Evolutionary conservation across 2,113 vertebrate species (phyloP), one percentile per base, ranked within the genome.

Genomic region (Suncus etruscus): DNA sequence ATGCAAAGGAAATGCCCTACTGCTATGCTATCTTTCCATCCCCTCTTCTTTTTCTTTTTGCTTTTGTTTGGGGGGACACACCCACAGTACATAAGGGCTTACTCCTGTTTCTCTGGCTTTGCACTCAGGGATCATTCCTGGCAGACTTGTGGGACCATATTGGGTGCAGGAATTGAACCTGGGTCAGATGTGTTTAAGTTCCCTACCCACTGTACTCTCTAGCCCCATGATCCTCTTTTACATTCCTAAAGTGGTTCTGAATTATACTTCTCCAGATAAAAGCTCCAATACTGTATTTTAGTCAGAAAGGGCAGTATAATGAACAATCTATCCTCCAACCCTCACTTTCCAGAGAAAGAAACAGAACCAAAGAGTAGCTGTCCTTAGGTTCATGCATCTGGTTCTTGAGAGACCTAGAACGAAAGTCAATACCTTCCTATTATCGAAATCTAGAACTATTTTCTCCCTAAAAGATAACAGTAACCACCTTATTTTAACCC

Each of bases 261-360:
- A n/a, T 47, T 66, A 22, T 58, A 54, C 5, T 27, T 68, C 39
- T 11, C 27, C 85, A 66, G 22, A 66, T 84, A 48, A 93, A 61
- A 82, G 24, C 61, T 15, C 54, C 39, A 81, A 47, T 22, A 79
- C 6, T 84, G 2, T 77, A 87, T 89, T 89, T 85, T 70, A 82
- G 20, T 31, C 66, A 70, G 12, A 66, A 95, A 51, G 31, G 45
- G 45, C 5, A 45, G 25, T 51, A 12, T 54, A 86, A 61, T 80
- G 24, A 79, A 65, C 11, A 75, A 69, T 82, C 10, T 9, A 84
- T 61, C 80, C 80, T 70, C 29, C 68, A 45, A 63, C n/a, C 0
- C 63, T 63, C 4, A 45, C 74, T 54, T 85, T 90, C 66, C 73
- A 93, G 74, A 86, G 74, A 48, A 91, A 91, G 70, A 83, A 92